Evolutionary conservation across 1,140 invertebrate species (phyloP).

Genomic region (Zaprionus lachaisei): DNA sequence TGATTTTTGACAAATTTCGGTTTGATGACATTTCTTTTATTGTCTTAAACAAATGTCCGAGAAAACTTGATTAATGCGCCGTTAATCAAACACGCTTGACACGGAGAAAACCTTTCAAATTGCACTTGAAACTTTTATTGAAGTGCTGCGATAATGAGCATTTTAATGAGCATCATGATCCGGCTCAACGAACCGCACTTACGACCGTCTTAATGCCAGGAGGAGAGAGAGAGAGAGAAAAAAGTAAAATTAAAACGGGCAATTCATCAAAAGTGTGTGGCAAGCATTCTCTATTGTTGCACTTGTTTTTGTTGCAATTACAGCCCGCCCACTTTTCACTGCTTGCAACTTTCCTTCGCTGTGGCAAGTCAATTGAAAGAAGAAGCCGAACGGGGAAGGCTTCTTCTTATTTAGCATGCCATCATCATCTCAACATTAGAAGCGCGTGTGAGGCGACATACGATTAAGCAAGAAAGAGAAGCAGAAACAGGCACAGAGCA

Average conservation of each 20-base stretch:
- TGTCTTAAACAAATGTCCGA: constrained; percentile 45
- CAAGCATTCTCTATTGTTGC: constrained; percentile 50
- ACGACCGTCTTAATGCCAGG: constrained; percentile 15
- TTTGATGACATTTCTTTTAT: background rate
- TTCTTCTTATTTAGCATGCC: constrained; percentile 58
- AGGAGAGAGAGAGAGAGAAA: constrained; percentile 12
- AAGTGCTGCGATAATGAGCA: constrained; percentile 43
- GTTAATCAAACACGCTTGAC: constrained; percentile 39
- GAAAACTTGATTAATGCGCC: constrained; percentile 21
- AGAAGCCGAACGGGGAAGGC: background rate
- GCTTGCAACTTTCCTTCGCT: constrained; percentile 64
- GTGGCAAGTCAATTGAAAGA: constrained; percentile 66
- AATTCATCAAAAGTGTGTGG: constrained; percentile 83
- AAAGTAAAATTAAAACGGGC: constrained; percentile 44
- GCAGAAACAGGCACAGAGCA: constrained; percentile 64
- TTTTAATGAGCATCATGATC: constrained; percentile 70
- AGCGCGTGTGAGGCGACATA: constrained; percentile 75
- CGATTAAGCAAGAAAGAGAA: constrained; percentile 56
- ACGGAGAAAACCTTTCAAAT: constrained; percentile 3
- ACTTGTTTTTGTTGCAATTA: constrained; percentile 6
- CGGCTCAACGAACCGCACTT: constrained; percentile 66
- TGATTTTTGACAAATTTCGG: constrained; percentile 4
- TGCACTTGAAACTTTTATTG: constrained; percentile 50
- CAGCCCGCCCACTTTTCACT: constrained; percentile 64
- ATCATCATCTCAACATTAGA: constrained; percentile 73